Percentiles rank a stretch among this genome's conserved stretches.
These are phyloP conservation scores for Cheilosia vulpina DNA, from an alignment of 2,888 invertebrate genomes.

Conservation along the genomic window DNA sequence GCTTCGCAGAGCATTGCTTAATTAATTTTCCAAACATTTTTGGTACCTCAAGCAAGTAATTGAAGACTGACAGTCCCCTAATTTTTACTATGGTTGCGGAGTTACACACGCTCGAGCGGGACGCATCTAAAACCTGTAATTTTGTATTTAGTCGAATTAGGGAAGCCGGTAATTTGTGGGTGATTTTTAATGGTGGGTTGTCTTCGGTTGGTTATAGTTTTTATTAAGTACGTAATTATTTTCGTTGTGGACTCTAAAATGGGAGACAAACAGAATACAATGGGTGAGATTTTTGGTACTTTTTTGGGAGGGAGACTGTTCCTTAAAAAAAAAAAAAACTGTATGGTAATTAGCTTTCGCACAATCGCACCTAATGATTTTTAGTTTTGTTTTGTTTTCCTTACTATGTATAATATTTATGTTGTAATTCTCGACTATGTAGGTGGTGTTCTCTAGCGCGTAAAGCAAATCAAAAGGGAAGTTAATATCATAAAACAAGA, in stretches of 20 bases:
- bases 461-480: conserved; percentile 70
- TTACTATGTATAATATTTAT: conserved; percentile 20
- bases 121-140: conserved; percentile 75
- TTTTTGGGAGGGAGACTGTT: conserved; percentile 27
- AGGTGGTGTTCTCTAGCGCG: conserved; percentile 71
- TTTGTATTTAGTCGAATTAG: conserved; percentile 75
- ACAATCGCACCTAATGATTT: conserved; percentile 74
- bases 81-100: conserved; percentile 46
- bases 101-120: conserved; percentile 67
- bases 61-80: conserved; percentile 71
- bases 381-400: conserved; percentile 57
- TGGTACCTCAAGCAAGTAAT: conserved; percentile 60
- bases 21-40: conserved; percentile 44
- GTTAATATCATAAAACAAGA: conserved; percentile 62
- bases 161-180: conserved; percentile 71
- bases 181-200: conserved; percentile 75
- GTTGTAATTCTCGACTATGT: conserved; percentile 34
- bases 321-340: conserved; percentile 12
- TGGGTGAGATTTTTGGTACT: conserved; percentile 62
- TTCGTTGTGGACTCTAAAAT: conserved; percentile 42
- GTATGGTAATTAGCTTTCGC: conserved; percentile 74
- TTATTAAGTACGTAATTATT: conserved; percentile 73
- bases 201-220: conserved; percentile 70
- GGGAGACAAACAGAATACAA: conserved; percentile 42
- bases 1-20: conserved; percentile 73